Evolutionary conservation across 2,797 vertebrate genomes (phyloP).

Genomic region (Galaxias olidus): DNA sequence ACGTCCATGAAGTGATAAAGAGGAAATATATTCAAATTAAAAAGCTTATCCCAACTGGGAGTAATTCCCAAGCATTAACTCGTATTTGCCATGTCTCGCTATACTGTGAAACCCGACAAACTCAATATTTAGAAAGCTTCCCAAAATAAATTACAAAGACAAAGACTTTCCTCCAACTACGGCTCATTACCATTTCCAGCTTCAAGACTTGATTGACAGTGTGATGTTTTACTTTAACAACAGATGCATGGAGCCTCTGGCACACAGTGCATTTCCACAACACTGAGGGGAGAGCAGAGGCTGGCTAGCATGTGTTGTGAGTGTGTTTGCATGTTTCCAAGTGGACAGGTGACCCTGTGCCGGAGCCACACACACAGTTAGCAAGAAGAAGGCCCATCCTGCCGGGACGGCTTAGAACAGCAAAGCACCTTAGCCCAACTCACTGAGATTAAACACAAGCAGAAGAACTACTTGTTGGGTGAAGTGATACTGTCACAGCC

Average conservation of each 20-base stretch:
- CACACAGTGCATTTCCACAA: conserved; percentile 69
- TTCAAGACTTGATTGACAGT: conserved; percentile 78
- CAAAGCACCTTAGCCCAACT: too few species aligned
- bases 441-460: too few species aligned
- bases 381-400: background rate
- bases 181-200: conserved; percentile 83
- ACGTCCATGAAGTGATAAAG: conserved; percentile 1
- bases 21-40: conserved; percentile 16
- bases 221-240: conserved; percentile 85
- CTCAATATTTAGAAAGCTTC: too few species aligned
- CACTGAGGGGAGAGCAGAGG: conserved; percentile 39
- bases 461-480: too few species aligned
- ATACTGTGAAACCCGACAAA: too few species aligned
- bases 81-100: too few species aligned
- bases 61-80: too few species aligned
- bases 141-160: background rate
- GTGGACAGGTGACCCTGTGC: background rate
- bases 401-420: background rate
- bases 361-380: background rate
- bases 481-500: too few species aligned
- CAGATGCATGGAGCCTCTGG: conserved; percentile 59
- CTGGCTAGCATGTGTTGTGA: conserved; percentile 26
- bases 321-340: background rate
- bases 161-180: conserved; percentile 58
- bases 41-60: too few species aligned